Evolutionary conservation across 2,113 vertebrate genomes (phyloP).

Genomic region (Alligator mississippiensis): DNA sequence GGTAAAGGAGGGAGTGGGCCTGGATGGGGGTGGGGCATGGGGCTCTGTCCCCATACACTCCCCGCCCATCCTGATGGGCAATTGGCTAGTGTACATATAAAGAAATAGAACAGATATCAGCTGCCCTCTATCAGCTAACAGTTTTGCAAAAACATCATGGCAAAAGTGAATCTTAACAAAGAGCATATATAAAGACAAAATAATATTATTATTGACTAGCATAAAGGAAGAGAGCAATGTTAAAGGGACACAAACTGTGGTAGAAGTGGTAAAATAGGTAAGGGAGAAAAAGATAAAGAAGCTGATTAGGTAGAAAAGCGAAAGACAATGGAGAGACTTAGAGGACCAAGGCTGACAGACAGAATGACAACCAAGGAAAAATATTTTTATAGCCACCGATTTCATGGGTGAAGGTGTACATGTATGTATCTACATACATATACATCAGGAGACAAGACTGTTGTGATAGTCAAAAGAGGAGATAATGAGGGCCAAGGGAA

Average conservation of each 20-base stretch:
- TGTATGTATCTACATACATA: background rate
- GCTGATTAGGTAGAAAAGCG: background rate
- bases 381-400: conserved; percentile 9
- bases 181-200: background rate
- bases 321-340: background rate
- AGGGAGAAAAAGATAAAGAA: background rate
- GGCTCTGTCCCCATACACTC: too few species aligned
- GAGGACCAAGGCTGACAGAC: background rate
- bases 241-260: background rate
- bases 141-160: background rate
- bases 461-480: background rate
- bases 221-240: fast-evolving
- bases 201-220: background rate
- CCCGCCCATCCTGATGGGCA: too few species aligned
- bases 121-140: background rate
- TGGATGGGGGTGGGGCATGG: too few species aligned
- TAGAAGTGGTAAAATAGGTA: background rate
- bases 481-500: background rate
- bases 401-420: background rate
- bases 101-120: background rate
- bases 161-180: background rate
- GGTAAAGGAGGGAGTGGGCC: too few species aligned
- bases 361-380: background rate
- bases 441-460: background rate
- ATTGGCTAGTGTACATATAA: background rate